A percentile compares a stretch with the other conserved stretches of the same genome.
Evolutionary conservation across 2,113 vertebrate genomes (phyloP).

Genomic region (Festucalex cinctus): DNA sequence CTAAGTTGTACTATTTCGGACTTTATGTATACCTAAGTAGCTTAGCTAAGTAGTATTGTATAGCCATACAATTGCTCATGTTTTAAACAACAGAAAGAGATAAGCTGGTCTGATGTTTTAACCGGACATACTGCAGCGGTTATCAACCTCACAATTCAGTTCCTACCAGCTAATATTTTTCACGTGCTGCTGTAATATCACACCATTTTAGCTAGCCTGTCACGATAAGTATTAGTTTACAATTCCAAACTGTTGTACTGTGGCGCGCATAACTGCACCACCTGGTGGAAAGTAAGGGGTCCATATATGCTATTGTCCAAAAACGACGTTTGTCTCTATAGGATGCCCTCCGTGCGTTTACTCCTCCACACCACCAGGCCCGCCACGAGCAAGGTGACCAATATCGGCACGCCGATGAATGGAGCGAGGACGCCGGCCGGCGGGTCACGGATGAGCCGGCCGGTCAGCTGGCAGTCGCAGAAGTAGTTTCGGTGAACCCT

Average conservation of each 20-base stretch:
- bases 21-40: no score
- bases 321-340: constrained; percentile 39
- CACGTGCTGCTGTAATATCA: no score
- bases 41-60: no score
- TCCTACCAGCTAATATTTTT: no score
- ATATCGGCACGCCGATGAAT: constrained; percentile 80
- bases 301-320: neutral
- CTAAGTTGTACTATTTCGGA: no score
- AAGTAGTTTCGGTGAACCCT: constrained; percentile 81
- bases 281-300: neutral
- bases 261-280: neutral
- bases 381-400: constrained; percentile 82
- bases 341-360: constrained; percentile 78
- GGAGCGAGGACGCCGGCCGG: constrained; percentile 77
- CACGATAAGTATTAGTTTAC: neutral
- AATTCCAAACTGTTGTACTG: neutral
- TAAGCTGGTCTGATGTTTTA: no score
- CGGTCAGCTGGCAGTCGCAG: constrained; percentile 74
- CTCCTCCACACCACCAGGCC: constrained; percentile 86
- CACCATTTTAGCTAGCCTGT: neutral
- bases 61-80: no score
- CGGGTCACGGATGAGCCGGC: constrained; percentile 80
- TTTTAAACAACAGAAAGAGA: no score
- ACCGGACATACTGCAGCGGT: no score
- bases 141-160: no score